Conservation (phyloP, 2,113 vertebrate species). For the Hiodon alosoides region DNA sequence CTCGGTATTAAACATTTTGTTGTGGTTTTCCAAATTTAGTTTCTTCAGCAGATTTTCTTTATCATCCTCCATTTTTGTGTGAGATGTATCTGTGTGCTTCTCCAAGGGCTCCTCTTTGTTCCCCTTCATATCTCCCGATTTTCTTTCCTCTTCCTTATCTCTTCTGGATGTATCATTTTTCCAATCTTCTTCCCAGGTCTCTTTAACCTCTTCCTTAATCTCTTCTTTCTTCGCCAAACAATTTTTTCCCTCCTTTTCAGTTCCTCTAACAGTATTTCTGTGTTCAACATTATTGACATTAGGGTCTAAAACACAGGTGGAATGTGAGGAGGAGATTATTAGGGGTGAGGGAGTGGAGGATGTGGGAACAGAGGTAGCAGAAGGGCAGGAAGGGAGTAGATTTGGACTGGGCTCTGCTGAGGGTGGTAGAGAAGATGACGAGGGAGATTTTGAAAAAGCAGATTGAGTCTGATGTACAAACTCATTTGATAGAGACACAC, state of each 20-base stretch:
- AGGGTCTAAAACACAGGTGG: slow-evolving; percentile 49
- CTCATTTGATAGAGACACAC: slow-evolving; percentile 42
- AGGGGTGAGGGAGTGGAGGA: slow-evolving; percentile 39
- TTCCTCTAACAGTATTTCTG: slow-evolving; percentile 41
- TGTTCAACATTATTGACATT: slow-evolving; percentile 36
- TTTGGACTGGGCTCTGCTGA: slow-evolving; percentile 44
- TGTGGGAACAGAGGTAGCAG: slow-evolving; percentile 44
- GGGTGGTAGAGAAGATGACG: slow-evolving; percentile 52
- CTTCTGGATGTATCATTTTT: slow-evolving; percentile 35
- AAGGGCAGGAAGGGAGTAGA: slow-evolving; percentile 44
- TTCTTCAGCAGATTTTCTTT: slow-evolving; percentile 36
- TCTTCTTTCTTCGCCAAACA: slow-evolving; percentile 41
- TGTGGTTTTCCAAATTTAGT: slow-evolving; percentile 15
- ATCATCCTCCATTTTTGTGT: slow-evolving; percentile 46
- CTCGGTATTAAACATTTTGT: slow-evolving; percentile 36
- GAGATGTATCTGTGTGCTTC: slow-evolving; percentile 35
- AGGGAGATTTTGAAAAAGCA: slow-evolving; percentile 10
- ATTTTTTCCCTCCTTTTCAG: slow-evolving; percentile 22
- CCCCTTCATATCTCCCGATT: slow-evolving; percentile 47
- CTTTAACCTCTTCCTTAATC: slow-evolving; percentile 45
- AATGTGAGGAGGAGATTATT: slow-evolving; percentile 33
- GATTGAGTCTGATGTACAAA: slow-evolving; percentile 35
- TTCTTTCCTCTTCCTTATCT: slow-evolving; percentile 31
- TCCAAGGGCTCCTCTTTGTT: slow-evolving; percentile 46
- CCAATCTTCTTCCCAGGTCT: slow-evolving; percentile 39